Percentiles rank a stretch among this genome's conserved stretches.
phyloP scores from a whole-genome alignment of 2,113 vertebrate species.

The Carlito syrichta region DNA sequence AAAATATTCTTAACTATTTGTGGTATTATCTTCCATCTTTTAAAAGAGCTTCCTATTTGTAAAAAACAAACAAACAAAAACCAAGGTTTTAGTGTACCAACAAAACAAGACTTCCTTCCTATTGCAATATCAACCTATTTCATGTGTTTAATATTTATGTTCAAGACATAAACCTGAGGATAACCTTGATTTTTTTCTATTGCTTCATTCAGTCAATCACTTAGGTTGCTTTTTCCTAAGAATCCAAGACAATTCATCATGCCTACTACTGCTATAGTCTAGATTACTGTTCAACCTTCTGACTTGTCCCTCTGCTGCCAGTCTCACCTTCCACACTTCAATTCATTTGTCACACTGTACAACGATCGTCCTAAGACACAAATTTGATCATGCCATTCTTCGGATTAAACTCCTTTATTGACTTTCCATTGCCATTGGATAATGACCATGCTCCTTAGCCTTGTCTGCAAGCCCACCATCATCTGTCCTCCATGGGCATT shows the following conservation, averaged over 20 bases:
- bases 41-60: background rate
- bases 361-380: background rate
- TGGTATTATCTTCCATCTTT: background rate
- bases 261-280: background rate
- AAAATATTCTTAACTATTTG: background rate
- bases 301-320: background rate
- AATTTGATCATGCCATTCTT: background rate
- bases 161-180: background rate
- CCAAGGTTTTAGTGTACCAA: background rate
- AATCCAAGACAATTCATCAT: background rate
- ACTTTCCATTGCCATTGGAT: background rate
- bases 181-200: background rate
- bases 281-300: background rate
- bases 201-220: background rate
- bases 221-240: background rate
- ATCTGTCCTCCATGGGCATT: background rate
- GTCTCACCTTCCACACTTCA: background rate
- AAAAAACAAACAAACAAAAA: too few species aligned
- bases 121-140: background rate
- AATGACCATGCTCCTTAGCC: background rate
- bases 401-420: background rate
- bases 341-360: background rate
- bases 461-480: background rate
- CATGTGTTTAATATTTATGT: background rate
- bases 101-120: background rate